Evolutionary conservation across 1,140 invertebrate species (phyloP).

Genomic region (Neodiprion virginianus): DNA sequence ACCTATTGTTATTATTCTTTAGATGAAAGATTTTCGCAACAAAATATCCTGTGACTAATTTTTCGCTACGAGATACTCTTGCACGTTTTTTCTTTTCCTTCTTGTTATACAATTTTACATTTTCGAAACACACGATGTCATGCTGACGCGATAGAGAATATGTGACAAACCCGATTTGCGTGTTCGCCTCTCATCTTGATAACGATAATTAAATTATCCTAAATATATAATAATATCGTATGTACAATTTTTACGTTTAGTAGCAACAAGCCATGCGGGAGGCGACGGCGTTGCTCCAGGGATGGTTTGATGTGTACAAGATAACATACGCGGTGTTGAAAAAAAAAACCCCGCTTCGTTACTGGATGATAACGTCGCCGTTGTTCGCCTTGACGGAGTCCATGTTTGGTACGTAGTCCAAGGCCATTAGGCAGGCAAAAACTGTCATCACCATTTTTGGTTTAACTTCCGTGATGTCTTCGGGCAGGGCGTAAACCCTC

Average conservation of each 20-base stretch:
- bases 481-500: slow-evolving; percentile 96
- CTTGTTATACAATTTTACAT: neutral
- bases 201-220: neutral
- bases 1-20: no score
- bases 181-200: no score
- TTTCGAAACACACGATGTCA: no score
- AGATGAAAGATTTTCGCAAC: no score
- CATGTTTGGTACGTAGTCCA: slow-evolving; percentile 92
- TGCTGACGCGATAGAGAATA: no score
- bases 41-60: no score
- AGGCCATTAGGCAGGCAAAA: slow-evolving; percentile 98
- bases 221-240: neutral
- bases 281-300: no score
- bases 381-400: slow-evolving; percentile 60
- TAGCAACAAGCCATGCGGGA: no score
- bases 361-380: slow-evolving; percentile 40
- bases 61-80: neutral
- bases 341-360: slow-evolving; percentile 43
- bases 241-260: no score
- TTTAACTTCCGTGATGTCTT: slow-evolving; percentile 98
- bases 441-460: slow-evolving; percentile 99
- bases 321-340: neutral
- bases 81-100: neutral
- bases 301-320: slow-evolving; percentile 1
- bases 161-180: no score